These are phyloP conservation scores for Notamacropus eugenii DNA, from an alignment of 2,797 vertebrate species.

Conservation along the genomic window DNA sequence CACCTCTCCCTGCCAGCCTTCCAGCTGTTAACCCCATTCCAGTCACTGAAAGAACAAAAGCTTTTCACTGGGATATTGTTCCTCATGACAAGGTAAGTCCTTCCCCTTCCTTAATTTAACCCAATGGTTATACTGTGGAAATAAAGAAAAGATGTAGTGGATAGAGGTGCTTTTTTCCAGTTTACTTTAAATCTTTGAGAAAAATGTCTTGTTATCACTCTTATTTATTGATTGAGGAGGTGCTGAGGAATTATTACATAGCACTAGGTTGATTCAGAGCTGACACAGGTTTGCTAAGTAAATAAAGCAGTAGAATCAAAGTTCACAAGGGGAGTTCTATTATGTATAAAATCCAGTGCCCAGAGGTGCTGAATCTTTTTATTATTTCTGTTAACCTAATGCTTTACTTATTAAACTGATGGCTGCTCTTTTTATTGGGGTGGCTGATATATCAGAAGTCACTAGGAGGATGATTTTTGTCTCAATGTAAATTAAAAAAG, in stretches of 20 bases:
- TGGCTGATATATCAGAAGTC: not conserved
- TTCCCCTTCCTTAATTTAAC: not conserved
- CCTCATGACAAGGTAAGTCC: constrained; percentile 84
- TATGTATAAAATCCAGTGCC: not conserved
- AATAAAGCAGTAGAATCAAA: not conserved
- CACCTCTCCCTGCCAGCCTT: not conserved
- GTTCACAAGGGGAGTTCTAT: not conserved
- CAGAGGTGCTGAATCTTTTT: not conserved
- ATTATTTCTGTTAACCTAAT: not conserved
- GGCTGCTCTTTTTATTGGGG: not conserved
- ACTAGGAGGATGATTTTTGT: not conserved
- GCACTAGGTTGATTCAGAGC: not conserved
- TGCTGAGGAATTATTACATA: not conserved
- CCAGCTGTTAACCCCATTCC: not conserved
- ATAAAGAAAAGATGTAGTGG: not conserved
- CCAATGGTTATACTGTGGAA: not conserved
- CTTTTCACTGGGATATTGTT: constrained; percentile 88
- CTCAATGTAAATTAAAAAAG: not conserved
- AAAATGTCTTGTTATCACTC: not conserved
- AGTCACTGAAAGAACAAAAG: constrained; percentile 80
- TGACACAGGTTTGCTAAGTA: not conserved
- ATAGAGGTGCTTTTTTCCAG: not conserved
- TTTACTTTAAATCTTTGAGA: not conserved
- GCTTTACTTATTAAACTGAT: not conserved
- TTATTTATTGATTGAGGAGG: not conserved